A percentile compares a stretch with the other conserved stretches of the same genome.
phyloP scores from a whole-genome alignment of 2,797 vertebrate species.

The Notoglanidium macrostoma region DNA sequence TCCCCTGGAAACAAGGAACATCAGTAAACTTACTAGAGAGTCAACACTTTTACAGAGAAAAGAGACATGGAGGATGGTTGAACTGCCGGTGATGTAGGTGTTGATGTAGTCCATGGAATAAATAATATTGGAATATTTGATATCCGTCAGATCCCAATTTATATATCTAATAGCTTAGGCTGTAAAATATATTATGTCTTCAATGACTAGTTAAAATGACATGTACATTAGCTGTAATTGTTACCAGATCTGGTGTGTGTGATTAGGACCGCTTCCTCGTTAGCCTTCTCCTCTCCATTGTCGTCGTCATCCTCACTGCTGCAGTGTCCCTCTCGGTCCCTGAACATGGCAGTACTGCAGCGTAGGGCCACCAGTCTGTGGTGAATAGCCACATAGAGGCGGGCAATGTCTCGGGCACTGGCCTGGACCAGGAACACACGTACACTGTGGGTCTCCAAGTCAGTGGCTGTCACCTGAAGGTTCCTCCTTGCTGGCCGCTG shows the following conservation, averaged over 20 bases:
- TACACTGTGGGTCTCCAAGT: slow-evolving; percentile 71
- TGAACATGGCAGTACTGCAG: slow-evolving; percentile 50
- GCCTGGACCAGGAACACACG: slow-evolving; percentile 81
- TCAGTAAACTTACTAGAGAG: background rate
- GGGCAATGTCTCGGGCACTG: slow-evolving; percentile 73
- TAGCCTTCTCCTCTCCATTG: slow-evolving; percentile 11
- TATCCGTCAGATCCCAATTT: background rate
- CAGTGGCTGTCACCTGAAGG: slow-evolving; percentile 77
- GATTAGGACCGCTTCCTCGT: background rate
- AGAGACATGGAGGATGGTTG: too few relatives aligned
- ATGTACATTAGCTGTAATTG: too few relatives aligned
- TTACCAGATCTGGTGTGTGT: slow-evolving; percentile 68
- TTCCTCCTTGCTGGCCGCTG: slow-evolving; percentile 71
- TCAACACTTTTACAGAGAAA: background rate
- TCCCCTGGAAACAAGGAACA: slow-evolving; percentile 36
- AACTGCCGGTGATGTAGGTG: background rate
- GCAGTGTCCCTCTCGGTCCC: slow-evolving; percentile 59
- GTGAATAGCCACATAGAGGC: slow-evolving; percentile 77
- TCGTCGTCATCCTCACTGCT: slow-evolving; percentile 67
- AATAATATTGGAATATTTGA: background rate
- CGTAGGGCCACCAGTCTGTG: slow-evolving; percentile 78
- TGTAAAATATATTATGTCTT: background rate
- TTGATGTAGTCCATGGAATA: background rate
- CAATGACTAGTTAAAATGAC: background rate
- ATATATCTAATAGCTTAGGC: background rate